Evolutionary conservation across 2,797 vertebrate species (phyloP), one percentile per base, ranked within the genome.

Genomic region (Adrianichthys oophorus): DNA sequence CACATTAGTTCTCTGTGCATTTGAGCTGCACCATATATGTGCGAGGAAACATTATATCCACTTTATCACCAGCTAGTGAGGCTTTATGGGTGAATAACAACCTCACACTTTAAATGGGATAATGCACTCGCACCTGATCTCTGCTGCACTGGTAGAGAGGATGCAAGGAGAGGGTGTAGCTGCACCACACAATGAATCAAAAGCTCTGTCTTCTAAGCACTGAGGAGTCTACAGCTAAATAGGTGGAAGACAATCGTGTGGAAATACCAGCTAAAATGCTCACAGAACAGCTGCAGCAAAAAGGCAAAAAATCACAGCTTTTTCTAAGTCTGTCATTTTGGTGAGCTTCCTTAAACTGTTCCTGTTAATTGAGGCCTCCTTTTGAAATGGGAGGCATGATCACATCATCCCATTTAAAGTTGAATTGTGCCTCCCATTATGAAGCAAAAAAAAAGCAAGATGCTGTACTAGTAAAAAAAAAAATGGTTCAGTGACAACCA

Each of bases 1-100:
- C 76, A 82, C 84, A 91, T 92, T 88, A 91, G 80, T 90, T 84
- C 72, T 82, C 41, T 54, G 58, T 76, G 78, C 80, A 82, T 66
- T 85, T 86, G 65, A 85, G 76, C 65, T 71, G 79, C 57, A 49
- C 72, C 68, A 65, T 57, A 69, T 64, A 56, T 4, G 65, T 26
- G 43, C 56, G 65, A 73, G 48, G 65, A 60, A 52, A 61, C 62
- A 77, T 32, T 13, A 21, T 5, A 57, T 70, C 53, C 48, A 63
- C 62, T 47, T 56, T 56, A 52, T 41, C 59, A 43, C 32, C 23
- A 26, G 45, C 37, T n/a, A 52, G 15, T 52, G 53, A 43, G 49
- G 2, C 15, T 7, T 15, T 5, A 18, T 14, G 32, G 29, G 37
- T 16, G 17, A 44, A 15, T 10, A 44, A 17, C 29, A 16, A 41